Conservation (phyloP, 2,888 invertebrate genomes). For the Aquatica leii region DNA sequence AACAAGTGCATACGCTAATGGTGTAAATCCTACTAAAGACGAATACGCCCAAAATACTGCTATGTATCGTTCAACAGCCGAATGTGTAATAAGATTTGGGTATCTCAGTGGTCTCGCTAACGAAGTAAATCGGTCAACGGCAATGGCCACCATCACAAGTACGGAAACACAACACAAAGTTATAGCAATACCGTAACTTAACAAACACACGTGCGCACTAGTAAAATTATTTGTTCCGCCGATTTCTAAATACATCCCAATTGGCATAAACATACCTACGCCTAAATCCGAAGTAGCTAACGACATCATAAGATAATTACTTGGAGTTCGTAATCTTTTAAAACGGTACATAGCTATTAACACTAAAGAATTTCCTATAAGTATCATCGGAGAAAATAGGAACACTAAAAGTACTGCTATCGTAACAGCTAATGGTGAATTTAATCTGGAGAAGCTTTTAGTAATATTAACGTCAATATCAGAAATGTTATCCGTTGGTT, state of each 20-base stretch:
- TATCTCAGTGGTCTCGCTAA: slow-evolving; percentile 69
- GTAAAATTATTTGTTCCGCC: slow-evolving; percentile 60
- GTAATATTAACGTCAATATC: slow-evolving; percentile 54
- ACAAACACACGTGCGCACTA: slow-evolving; percentile 63
- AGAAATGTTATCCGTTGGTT: slow-evolving; percentile 50
- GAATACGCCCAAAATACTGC: slow-evolving; percentile 68
- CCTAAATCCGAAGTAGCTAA: slow-evolving; percentile 69
- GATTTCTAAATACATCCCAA: slow-evolving; percentile 67
- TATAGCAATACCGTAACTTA: slow-evolving; percentile 67
- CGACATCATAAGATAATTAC: slow-evolving; percentile 68
- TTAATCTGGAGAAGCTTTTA: slow-evolving; percentile 53
- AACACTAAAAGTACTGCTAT: slow-evolving; percentile 63
- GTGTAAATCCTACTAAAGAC: slow-evolving; percentile 65
- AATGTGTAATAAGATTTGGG: slow-evolving; percentile 70
- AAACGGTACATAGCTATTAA: slow-evolving; percentile 67
- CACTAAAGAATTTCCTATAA: slow-evolving; percentile 68
- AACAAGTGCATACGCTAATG: slow-evolving; percentile 62
- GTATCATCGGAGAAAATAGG: slow-evolving; percentile 66
- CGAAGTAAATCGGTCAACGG: slow-evolving; percentile 69
- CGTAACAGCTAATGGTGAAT: slow-evolving; percentile 60
- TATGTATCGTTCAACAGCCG: slow-evolving; percentile 67
- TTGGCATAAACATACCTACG: slow-evolving; percentile 67
- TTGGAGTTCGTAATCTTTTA: slow-evolving; percentile 69
- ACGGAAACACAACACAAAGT: slow-evolving; percentile 68
- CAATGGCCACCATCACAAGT: slow-evolving; percentile 69